Base-by-base conservation (phyloP, 1,140 invertebrate species). In the Ganaspis sp. region DNA sequence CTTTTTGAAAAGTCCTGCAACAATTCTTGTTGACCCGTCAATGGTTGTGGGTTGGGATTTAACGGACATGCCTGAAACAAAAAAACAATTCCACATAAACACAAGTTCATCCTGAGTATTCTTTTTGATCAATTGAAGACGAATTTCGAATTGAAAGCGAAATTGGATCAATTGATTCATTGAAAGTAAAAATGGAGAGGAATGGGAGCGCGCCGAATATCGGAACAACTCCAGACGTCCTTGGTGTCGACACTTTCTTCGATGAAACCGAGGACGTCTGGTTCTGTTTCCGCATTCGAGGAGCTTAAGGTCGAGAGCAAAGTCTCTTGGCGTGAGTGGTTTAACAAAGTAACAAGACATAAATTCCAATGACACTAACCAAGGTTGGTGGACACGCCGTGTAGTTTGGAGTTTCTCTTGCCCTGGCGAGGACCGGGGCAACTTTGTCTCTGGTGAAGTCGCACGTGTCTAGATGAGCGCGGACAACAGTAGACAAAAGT, bases 381-480 rank as follows among this genome's bases (percentile, higher is more conserved):
- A 96, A 87, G 88, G 94, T 95, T 76, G 94, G 94, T 81, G 96
- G 95, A 91, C 95, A 96, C 83, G 95, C 93, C 83, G 96, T 96
- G 92, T 97, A 98, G 86, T 95, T 95, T 72, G 97, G 97, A 81
- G 96, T 95, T 76, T 96, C 95, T 79, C 96, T 93, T 21, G 97
- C 97, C 69, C 95, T 92, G 72, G 95, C 94, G 78, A 97, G 92
- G 92, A 98, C 95, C 9, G 96, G 95, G n/a, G 95, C 94, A 70
- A 99, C 96, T 90, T 97, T 97, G 85, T 98, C 97, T 85, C 95
- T 93, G 78, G 98, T 99, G 88, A 98, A 99, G 88, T 98, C 97
- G 92, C 98, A 99, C 72, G 98, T 99, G 87, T 98, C 95, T 83
- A 98, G 92, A 89, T 99, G 97, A 29, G 98, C 97, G 75, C 95